Conservation (phyloP, 2,797 vertebrate species). For the Scomberomorus guttatus region DNA sequence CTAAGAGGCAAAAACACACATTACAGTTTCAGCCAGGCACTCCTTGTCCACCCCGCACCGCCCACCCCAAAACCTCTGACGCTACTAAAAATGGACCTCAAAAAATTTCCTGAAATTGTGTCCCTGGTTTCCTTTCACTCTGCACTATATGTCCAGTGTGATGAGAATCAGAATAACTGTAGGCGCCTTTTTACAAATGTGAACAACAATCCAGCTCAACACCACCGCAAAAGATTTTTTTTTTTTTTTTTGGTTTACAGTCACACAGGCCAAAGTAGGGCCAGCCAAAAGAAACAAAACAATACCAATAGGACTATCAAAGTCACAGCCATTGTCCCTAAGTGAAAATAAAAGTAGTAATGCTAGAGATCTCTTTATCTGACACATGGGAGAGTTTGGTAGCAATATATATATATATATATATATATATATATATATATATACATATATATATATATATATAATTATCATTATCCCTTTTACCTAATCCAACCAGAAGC, state of each 20-base stretch:
- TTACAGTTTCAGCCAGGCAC: slow-evolving; percentile 53
- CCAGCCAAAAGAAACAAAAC: slow-evolving; percentile 49
- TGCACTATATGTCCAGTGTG: slow-evolving; percentile 56
- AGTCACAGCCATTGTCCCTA: slow-evolving; percentile 29
- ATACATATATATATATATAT: too few species aligned
- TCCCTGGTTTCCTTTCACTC: slow-evolving; percentile 78
- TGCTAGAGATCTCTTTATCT: slow-evolving; percentile 31
- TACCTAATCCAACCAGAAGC: slow-evolving; percentile 19
- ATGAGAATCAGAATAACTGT: slow-evolving; percentile 66
- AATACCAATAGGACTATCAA: slow-evolving; percentile 20
- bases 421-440: too few species aligned
- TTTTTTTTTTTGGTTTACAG: slow-evolving; percentile 26
- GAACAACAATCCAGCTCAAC: slow-evolving; percentile 35
- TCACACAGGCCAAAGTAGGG: slow-evolving; percentile 17
- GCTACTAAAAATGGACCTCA: slow-evolving; percentile 82
- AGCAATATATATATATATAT: too few species aligned
- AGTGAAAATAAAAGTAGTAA: slow-evolving; percentile 54
- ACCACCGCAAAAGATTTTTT: too few species aligned
- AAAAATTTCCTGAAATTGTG: slow-evolving; percentile 89
- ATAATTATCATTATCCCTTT: slow-evolving; percentile 1
- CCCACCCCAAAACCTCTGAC: slow-evolving; percentile 52
- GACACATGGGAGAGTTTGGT: slow-evolving; percentile 34
- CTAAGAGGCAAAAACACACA: slow-evolving; percentile 62
- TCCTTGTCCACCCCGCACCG: slow-evolving; percentile 57
- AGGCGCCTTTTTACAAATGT: slow-evolving; percentile 48